Evolutionary conservation across 1,140 invertebrate species (phyloP).

Genomic region (Calycopis cecrops): DNA sequence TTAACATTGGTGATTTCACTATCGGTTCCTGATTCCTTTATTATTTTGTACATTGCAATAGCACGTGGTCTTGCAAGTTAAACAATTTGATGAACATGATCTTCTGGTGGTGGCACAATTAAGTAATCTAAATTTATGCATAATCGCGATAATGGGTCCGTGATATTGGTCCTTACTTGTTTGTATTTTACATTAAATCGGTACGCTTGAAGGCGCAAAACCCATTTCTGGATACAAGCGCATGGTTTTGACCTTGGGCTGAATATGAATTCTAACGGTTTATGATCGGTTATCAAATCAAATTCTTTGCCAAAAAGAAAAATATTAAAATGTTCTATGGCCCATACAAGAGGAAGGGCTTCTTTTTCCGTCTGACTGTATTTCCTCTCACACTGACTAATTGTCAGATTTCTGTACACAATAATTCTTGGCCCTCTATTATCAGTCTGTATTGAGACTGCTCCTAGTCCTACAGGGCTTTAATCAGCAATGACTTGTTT

Average conservation of each 20-base stretch:
- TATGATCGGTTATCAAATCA: slow-evolving; percentile 23
- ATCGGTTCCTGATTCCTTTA: not conserved
- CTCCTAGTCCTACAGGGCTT: slow-evolving; percentile 43
- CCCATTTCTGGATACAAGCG: slow-evolving; percentile 25
- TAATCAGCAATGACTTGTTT: slow-evolving; percentile 3
- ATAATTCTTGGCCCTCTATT: slow-evolving; percentile 23
- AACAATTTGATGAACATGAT: not conserved
- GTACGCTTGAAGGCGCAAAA: too few species aligned
- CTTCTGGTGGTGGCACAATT: not conserved
- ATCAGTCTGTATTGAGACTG: slow-evolving; percentile 22
- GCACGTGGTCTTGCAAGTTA: not conserved
- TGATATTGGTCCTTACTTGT: slow-evolving; percentile 27
- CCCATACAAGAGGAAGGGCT: too few species aligned
- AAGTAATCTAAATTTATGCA: not conserved
- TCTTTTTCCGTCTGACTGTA: slow-evolving; percentile 33
- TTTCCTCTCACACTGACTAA: slow-evolving; percentile 19
- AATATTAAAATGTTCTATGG: slow-evolving; percentile 18
- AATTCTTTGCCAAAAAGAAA: slow-evolving; percentile 26
- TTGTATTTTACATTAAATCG: too few species aligned
- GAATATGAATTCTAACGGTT: slow-evolving; percentile 16
- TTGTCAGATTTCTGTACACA: slow-evolving; percentile 20
- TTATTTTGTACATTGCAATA: not conserved
- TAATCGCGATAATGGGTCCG: slow-evolving; percentile 26
- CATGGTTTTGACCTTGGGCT: slow-evolving; percentile 27
- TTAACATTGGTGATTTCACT: not conserved